A percentile compares a stretch with the other conserved stretches of the same genome.
Evolutionary conservation across 2,113 vertebrate species (phyloP).

Genomic region (Pyxicephalus adspersus): DNA sequence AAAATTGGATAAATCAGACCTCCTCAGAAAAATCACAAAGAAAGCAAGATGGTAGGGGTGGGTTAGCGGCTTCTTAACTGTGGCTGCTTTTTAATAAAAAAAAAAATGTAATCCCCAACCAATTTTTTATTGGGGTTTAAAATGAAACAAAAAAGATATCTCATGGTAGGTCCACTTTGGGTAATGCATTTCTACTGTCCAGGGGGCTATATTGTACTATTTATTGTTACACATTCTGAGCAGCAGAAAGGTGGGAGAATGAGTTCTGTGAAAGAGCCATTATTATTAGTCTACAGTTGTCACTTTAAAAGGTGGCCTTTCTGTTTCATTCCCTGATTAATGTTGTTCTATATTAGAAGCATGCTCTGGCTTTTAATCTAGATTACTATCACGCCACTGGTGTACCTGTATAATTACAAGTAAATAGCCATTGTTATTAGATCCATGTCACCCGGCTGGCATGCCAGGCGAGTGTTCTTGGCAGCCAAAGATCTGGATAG

Average conservation of each 20-base stretch:
- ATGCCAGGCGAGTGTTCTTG: constrained; percentile 63
- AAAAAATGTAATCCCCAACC: too few relatives aligned
- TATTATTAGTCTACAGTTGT: constrained; percentile 28
- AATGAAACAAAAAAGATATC: too few relatives aligned
- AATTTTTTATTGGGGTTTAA: too few relatives aligned
- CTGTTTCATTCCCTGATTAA: constrained; percentile 38
- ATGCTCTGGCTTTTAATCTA: constrained; percentile 43
- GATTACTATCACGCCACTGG: constrained; percentile 30
- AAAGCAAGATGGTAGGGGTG: too few relatives aligned
- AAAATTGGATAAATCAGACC: too few relatives aligned
- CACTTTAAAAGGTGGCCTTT: constrained; percentile 27
- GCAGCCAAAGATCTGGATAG: constrained; percentile 70
- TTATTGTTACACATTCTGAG: constrained; percentile 12
- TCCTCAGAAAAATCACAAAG: too few relatives aligned
- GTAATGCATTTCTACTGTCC: too few relatives aligned
- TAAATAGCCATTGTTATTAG: constrained; percentile 50
- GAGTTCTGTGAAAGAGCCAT: background rate
- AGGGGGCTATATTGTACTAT: constrained; percentile 21
- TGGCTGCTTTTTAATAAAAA: too few relatives aligned
- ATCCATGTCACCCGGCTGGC: constrained; percentile 33
- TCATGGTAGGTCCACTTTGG: too few relatives aligned
- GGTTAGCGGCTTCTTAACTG: too few relatives aligned
- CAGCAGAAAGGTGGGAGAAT: constrained; percentile 4
- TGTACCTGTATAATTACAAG: constrained; percentile 43
- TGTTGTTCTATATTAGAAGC: constrained; percentile 32